A percentile compares a stretch with the other conserved stretches of the same genome.
Conservation (phyloP, 2,113 vertebrate genomes). For the Cervus canadensis region DNA sequence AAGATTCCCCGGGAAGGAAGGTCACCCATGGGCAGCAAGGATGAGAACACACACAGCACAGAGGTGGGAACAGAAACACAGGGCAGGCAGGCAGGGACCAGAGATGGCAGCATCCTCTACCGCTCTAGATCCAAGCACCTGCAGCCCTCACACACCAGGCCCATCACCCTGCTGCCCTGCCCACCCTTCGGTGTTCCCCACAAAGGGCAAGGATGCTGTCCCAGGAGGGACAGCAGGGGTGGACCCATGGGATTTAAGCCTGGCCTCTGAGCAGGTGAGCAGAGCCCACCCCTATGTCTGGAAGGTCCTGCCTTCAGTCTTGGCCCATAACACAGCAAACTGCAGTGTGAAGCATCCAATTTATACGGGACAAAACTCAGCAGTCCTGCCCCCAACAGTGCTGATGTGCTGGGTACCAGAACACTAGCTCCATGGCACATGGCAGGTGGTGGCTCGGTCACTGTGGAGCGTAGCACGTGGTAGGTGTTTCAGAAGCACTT, state of each 20-base stretch:
- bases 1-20: neutral
- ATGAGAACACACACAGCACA: neutral
- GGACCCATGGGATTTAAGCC: neutral
- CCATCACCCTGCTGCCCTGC: neutral
- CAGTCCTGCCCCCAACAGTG: neutral
- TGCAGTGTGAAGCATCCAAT: neutral
- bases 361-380: neutral
- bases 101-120: neutral
- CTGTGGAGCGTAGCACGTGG: fast-evolving
- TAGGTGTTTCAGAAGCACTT: neutral
- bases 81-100: neutral
- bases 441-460: neutral
- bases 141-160: neutral
- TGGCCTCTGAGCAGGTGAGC: neutral
- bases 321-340: neutral
- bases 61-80: neutral
- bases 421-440: fast-evolving
- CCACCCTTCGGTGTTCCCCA: neutral
- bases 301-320: neutral
- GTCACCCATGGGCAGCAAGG: neutral
- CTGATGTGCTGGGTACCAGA: neutral
- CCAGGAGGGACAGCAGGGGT: neutral
- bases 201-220: neutral
- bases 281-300: neutral
- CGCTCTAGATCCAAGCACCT: neutral